Base-by-base conservation (phyloP, 1,140 invertebrate genomes). In the Solenopsis invicta region DNA sequence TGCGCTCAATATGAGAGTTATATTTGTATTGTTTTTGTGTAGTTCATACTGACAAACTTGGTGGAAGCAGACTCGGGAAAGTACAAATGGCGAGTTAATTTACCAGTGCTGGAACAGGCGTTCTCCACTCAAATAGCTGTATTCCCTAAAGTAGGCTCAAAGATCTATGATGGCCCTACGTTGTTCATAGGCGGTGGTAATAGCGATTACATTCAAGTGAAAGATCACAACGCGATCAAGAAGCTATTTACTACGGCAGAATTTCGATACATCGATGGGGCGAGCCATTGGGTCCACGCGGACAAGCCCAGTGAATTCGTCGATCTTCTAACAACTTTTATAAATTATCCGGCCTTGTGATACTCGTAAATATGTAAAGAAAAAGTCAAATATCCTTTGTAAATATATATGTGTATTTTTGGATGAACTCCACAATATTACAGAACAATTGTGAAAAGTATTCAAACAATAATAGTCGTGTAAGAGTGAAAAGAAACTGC, bases 201-300 rank as follows among this genome's bases (percentile, higher is more conserved):
- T 5, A 99, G 98, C 16, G 96, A 97, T 93, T 98, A 97, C 93
- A 96, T 99, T 88, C 97, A 96, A 85, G 94, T 95, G 84, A 95
- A 96, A 88, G 97, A 98, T 94, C 96, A 97, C 88, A 94, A 96
- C 2, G 92, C 95, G 64, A 98, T 99, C 72, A 95, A 96, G 91
- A 95, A 96, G 86, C 94, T 98, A 18, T 99, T 99, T 94, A 98
- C 98, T 0, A 95, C 96, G 9, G 97, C 97, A 0, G 94, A 97
- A 87, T 96, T 99, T 80, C 93, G 96, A 77, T 97, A 97, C 92
- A 96, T 99, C 64, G 95, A 97, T 50, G 97, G 96, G 84, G 98
- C 98, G 24, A 98, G 98, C 8, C 99, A 99, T 94, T 98, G 98
- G 98, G 97, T 99, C 10, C 99, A 99, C 93, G 97, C 98, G 74